Base-by-base conservation (phyloP, 2,113 vertebrate species). In the Polypterus senegalus region DNA sequence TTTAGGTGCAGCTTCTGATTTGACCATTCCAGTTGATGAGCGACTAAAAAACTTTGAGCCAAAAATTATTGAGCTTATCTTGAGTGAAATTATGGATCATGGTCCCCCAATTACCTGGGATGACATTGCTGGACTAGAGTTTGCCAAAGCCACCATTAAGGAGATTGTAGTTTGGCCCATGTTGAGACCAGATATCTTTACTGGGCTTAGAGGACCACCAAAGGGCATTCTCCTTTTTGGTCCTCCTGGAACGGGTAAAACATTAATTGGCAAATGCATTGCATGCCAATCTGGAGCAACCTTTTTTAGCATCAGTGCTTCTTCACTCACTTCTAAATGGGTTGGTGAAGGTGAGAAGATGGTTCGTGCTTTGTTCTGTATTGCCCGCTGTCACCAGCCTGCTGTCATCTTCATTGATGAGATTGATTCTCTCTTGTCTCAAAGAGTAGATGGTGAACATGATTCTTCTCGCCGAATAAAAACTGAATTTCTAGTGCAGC, bases 121-220 rank as follows among this genome's bases (percentile, higher is more conserved):
- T 3, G 93, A 99, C 68, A 96, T 99, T 4, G 94, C 96, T 0
- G 94, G 94, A 2, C 82, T 97, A 10, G 93, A 98, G 59, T 99
- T 97, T 74, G 95, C 94, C 45, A 99, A 99, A 76, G 80, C 88
- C 5, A 95, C 92, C 0, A 95, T 99, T 63, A 93, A 96, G 68
- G 96, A 99, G 78, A 94, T 99, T 9, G 92, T 99, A 3, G 92
- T 98, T 9, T 98, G 95, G 95, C 96, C 96, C 52, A 97, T 97
- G 95, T 67, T 99, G 72, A 81, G 95, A 11, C 95, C 94, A 5
- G 96, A 97, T 70, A 94, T 97, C 70, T 99, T 98, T 62, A 97
- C 89, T 0, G 95, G 96, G 1, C 76, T 99, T 6, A 86, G 93
- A 3, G 94, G 95, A 3, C 96, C 93, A n/a, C 93, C 96, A 0